Base-by-base conservation (phyloP, 2,888 invertebrate species). In the Plutella xylostella region DNA sequence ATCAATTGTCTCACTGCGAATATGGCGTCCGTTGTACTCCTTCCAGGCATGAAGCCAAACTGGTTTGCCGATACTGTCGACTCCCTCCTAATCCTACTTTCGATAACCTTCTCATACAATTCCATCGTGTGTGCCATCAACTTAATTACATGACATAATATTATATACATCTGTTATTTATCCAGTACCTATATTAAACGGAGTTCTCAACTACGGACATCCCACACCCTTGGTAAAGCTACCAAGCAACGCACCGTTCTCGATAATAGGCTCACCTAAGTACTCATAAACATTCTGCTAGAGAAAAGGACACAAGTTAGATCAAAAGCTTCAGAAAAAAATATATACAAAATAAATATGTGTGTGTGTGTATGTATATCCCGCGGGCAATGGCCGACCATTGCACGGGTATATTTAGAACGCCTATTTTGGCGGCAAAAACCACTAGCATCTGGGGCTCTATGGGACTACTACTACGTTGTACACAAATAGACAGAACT, bases 391-490 rank as follows among this genome's bases (percentile, higher is more conserved):
- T 59, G 74, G 60, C 72, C 47, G 50, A 47, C 43, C 60, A 51
- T 53, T 17, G 9, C 12, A 11, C 39, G 15, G 17, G 53, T 71
- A 72, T 60, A 63, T 65, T 67, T 74, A 74, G 65, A 47, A 49
- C 51, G 52, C 63, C 72, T 72, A 71, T 73, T 74, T 72, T 65
- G 70, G 65, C 64, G 65, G 65, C 63, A 69, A 70, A 65, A 63
- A 57, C 51, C 17, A 17, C 40, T 17, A 56, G 60, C 67, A 70
- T 66, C 63, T 66, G 68, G 57, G 53, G 50, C 58, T n/a, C n/a
- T 28, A 28, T 28, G 28, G 6, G n/a, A n/a, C 28, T 28, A 12
- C 28, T 12, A n/a, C 28, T 28, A 28, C n/a, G 28, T n/a, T 28
- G 28, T 28, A 28, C 11, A 12, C 9, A 28, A 28, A 28, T 22